Conservation (phyloP, 35 echinoderm and acorn worm genomes). For the Heliocidaris erythrogramma region DNA sequence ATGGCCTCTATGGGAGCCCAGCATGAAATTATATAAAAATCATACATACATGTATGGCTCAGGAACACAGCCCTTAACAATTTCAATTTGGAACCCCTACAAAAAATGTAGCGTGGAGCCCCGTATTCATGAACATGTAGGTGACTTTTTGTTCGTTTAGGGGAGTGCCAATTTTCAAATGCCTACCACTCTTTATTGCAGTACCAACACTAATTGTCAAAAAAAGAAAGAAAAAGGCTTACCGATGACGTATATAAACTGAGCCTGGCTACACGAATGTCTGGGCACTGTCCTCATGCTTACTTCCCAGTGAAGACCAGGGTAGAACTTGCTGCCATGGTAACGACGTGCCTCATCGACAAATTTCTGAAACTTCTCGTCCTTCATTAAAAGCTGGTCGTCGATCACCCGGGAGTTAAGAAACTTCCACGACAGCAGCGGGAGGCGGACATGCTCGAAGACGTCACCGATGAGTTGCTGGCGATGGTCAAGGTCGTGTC, state of each 20-base stretch:
- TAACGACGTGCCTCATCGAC: constrained; percentile 91
- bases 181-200: too few species aligned
- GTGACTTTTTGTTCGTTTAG: too few species aligned
- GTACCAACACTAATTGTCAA: too few species aligned
- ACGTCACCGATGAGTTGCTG: constrained; percentile 61
- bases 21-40: too few species aligned
- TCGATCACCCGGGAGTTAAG: constrained; percentile 75
- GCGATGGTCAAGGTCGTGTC: constrained; percentile 57
- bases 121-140: too few species aligned
- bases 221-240: not conserved
- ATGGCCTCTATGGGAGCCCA: too few species aligned
- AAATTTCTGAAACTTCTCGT: constrained; percentile 73
- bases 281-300: constrained; percentile 86
- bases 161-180: too few species aligned
- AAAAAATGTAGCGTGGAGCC: too few species aligned
- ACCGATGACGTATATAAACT: constrained; percentile 94
- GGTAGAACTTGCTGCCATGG: constrained; percentile 90
- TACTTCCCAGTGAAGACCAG: constrained; percentile 92
- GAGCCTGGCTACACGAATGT: constrained; percentile 81
- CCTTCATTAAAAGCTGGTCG: constrained; percentile 67
- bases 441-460: constrained; percentile 91
- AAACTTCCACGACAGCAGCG: constrained; percentile 91
- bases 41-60: too few species aligned
- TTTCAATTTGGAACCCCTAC: too few species aligned
- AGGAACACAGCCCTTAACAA: too few species aligned